Evolutionary conservation across 2,797 vertebrate genomes (phyloP).

Genomic region (Melanotaenia maccullochi): DNA sequence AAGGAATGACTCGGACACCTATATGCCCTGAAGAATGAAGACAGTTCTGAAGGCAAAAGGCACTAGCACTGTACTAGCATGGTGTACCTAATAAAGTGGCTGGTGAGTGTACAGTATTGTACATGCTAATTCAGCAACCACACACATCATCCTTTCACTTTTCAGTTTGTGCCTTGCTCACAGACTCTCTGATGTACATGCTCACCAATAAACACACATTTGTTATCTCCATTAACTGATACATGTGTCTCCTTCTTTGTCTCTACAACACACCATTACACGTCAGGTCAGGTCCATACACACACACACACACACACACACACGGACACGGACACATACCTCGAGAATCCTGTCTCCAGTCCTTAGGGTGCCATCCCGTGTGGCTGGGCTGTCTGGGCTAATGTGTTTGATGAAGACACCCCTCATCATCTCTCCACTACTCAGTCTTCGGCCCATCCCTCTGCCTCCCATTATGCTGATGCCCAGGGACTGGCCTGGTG

Average conservation of each 20-base stretch:
- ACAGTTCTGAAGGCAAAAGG: neutral
- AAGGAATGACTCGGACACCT: too few species aligned
- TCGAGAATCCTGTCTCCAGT: constrained; percentile 94
- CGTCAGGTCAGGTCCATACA: constrained; percentile 37
- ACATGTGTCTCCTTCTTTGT: constrained; percentile 16
- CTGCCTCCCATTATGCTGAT: constrained; percentile 97
- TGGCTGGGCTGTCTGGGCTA: constrained; percentile 92
- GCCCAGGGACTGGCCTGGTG: constrained; percentile 90
- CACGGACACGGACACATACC: constrained; percentile 68
- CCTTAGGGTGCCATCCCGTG: constrained; percentile 89
- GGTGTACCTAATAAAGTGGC: neutral
- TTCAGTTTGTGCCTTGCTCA: neutral
- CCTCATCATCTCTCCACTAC: constrained; percentile 95
- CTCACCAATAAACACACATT: constrained; percentile 4
- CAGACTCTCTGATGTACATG: constrained; percentile 2
- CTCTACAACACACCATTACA: constrained; percentile 31
- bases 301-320: constrained; percentile 39
- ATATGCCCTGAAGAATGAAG: too few species aligned
- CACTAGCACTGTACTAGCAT: neutral
- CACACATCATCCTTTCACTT: neutral
- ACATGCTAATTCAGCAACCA: neutral
- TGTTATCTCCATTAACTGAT: constrained; percentile 15
- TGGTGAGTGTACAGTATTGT: neutral
- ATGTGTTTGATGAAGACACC: constrained; percentile 98
- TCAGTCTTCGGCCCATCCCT: constrained; percentile 94